phyloP scores from a whole-genome alignment of 2,797 vertebrate genomes.

The Acomys russatus region DNA sequence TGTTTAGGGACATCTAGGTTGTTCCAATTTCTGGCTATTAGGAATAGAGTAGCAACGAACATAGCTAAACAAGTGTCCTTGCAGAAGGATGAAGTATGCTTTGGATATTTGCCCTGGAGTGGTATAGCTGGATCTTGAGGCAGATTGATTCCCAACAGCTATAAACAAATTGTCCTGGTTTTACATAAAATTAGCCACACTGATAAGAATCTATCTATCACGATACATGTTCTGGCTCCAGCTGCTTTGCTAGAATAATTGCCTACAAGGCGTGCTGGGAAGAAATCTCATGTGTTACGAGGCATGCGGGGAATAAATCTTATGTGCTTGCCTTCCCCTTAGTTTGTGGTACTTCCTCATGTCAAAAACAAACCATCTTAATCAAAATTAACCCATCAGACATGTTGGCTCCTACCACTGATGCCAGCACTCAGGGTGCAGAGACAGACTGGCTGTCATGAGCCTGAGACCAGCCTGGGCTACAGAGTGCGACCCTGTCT shows the following conservation, averaged over 20 bases:
- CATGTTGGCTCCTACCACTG: background rate
- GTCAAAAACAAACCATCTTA: background rate
- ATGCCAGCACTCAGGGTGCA: background rate
- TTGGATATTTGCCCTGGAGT: background rate
- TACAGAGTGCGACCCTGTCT: background rate
- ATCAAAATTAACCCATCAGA: background rate
- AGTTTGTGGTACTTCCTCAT: conserved; percentile 6
- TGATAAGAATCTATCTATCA: background rate
- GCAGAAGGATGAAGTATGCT: background rate
- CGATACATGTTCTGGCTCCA: background rate
- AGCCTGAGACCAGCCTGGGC: background rate
- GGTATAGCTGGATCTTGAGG: background rate
- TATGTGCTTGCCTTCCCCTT: background rate
- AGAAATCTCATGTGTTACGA: background rate
- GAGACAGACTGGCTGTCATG: background rate
- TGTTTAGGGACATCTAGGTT: background rate
- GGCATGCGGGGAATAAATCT: background rate
- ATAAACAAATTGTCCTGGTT: background rate
- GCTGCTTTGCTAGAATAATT: conserved; percentile 30
- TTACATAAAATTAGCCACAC: conserved; percentile 41
- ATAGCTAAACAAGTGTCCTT: background rate
- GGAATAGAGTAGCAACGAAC: background rate
- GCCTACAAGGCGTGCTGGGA: background rate
- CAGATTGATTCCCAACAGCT: background rate
- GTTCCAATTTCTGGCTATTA: too few relatives aligned